Conservation (phyloP, 2,888 invertebrate genomes). For the Tanytarsus gracilentus region DNA sequence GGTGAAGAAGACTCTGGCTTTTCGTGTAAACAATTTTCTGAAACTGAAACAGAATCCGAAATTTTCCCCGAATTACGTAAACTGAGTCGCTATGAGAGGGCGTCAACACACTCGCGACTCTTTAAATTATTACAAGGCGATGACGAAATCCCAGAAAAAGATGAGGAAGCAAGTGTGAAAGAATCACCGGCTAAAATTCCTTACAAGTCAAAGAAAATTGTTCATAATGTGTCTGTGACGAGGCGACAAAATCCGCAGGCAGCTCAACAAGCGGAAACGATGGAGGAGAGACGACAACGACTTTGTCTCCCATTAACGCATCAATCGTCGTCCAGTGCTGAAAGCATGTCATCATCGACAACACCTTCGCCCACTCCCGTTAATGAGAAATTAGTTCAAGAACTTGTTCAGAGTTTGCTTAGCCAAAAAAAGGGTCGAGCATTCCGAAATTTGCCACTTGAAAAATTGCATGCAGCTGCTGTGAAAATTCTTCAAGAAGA, state of each 20-base stretch:
- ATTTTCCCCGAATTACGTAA: constrained; percentile 50
- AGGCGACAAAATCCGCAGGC: constrained; percentile 40
- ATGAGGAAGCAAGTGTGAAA: constrained; percentile 34
- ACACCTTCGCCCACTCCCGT: constrained; percentile 46
- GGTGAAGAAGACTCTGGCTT: constrained; percentile 64
- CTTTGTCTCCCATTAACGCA: constrained; percentile 46
- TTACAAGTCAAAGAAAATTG: constrained; percentile 37
- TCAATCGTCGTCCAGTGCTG: constrained; percentile 44
- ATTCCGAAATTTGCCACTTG: constrained; percentile 48
- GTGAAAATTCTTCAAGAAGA: constrained; percentile 51
- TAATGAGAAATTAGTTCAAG: constrained; percentile 50
- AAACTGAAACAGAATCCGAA: constrained; percentile 56
- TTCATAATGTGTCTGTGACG: constrained; percentile 43
- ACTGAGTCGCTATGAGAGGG: constrained; percentile 55
- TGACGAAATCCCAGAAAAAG: constrained; percentile 41
- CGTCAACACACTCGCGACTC: constrained; percentile 62
- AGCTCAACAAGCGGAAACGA: constrained; percentile 40
- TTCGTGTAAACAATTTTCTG: constrained; percentile 57
- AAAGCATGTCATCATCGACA: constrained; percentile 48
- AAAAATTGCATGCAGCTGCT: constrained; percentile 51
- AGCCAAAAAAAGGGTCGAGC: constrained; percentile 48
- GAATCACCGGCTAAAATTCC: constrained; percentile 31
- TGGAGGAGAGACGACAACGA: constrained; percentile 44
- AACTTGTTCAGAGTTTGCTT: constrained; percentile 50
- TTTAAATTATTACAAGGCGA: constrained; percentile 58